Conservation (phyloP, 2,888 invertebrate genomes). For the Chrysomela aeneicollis region DNA sequence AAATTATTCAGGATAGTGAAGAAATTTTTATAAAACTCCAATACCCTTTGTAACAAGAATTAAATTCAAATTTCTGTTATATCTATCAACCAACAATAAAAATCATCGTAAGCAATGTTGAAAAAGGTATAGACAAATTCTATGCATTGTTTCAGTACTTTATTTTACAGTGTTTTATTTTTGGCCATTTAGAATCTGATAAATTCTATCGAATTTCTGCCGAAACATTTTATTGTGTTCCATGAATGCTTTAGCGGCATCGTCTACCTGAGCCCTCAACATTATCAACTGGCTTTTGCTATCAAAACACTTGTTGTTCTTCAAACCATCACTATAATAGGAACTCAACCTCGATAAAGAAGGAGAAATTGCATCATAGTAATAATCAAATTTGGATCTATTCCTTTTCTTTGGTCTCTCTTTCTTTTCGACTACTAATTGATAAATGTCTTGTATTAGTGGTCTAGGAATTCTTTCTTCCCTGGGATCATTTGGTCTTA, state of each 20-base stretch:
- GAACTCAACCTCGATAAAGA: constrained; percentile 48
- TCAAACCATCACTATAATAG: constrained; percentile 35
- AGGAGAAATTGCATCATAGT: constrained; percentile 39
- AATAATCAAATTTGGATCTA: constrained; percentile 40
- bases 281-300: constrained; percentile 27
- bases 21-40: no score
- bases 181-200: constrained; percentile 29
- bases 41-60: no score
- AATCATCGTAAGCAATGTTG: no score
- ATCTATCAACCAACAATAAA: no score
- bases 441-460: constrained; percentile 75
- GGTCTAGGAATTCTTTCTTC: constrained; percentile 82
- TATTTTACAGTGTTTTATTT: constrained; percentile 6
- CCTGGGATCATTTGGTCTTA: constrained; percentile 83
- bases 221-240: constrained; percentile 48
- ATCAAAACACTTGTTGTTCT: constrained; percentile 21
- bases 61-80: no score
- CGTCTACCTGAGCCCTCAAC: constrained; percentile 47
- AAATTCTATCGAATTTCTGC: constrained; percentile 47
- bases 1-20: no score
- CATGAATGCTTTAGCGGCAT: constrained; percentile 46
- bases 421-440: constrained; percentile 75
- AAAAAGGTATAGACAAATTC: no score
- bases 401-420: constrained; percentile 67
- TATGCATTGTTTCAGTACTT: no score